Evolutionary conservation across 2,888 invertebrate species (phyloP), one percentile per base, ranked within the genome.

Genomic region (Cantharis rufa): DNA sequence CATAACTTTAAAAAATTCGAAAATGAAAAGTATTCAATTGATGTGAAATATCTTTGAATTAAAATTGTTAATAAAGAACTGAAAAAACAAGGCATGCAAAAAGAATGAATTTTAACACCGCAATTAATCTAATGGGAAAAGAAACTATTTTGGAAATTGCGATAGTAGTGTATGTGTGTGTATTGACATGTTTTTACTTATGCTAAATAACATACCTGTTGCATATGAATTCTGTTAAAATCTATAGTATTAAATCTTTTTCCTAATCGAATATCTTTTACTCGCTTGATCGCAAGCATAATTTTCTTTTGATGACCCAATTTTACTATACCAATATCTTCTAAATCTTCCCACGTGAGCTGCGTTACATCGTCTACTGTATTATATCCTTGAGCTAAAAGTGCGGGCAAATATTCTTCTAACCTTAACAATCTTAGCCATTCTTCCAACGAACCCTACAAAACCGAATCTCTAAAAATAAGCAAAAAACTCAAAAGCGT

Each of bases 261-360:
- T 69, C 97, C 97, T 71, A 95, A 94, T 83, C 95, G 92, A 78
- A 97, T 95, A 87, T 98, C 96, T 89, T 98, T 98, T 72, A 99
- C 94, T 88, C 98, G 92, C 89, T 98, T 98, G 84, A 99, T 97
- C 79, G 99, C 99, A 86, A 99, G 90, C 86, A 98, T 92, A 83
- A 99, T 95, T 90, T 98, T 97, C 92, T 99, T 99, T 90, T 99
- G 98, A 88, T 99, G 99, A 48, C 99, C 99, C 86, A 96, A 89
- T 85, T 96, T 94, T 21, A 96, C 95, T 85, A 96, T 96, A 75
- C 96, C 96, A 88, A 99, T 97, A 86, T 99, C 99, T 90, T 99
- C 99, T 86, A 99, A 92, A 90, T 99, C 99, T 87, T 99, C 99
- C 98, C 98, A 99, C 77, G 97, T 96, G 73, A 99, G 92, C 86